Conservation (phyloP, 2,888 invertebrate species). For the Muscina levida region DNA sequence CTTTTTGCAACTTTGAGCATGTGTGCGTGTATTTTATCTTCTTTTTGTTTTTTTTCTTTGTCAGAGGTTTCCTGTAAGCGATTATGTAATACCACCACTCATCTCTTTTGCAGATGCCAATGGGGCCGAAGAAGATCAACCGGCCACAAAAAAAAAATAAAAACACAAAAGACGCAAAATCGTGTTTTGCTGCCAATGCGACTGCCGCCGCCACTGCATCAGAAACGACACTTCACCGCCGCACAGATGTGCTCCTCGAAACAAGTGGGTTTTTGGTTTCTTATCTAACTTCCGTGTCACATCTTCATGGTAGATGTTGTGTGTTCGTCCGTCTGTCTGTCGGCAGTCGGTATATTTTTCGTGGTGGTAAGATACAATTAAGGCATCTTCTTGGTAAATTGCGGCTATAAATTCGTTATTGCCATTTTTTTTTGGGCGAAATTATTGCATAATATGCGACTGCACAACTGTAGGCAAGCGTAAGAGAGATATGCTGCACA, state of each 20-base stretch:
- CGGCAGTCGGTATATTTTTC: not conserved
- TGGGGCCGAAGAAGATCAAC: slow-evolving; percentile 55
- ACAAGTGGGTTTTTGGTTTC: slow-evolving; percentile 60
- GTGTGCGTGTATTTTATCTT: not conserved
- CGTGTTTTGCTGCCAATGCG: slow-evolving; percentile 25
- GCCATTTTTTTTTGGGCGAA: not conserved
- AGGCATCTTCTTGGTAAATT: slow-evolving; percentile 39
- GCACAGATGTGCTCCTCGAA: slow-evolving; percentile 19
- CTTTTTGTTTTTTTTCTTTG: slow-evolving; percentile 13
- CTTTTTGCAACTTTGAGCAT: not conserved
- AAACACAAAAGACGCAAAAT: slow-evolving; percentile 11
- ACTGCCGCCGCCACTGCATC: no score
- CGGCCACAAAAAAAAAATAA: slow-evolving; percentile 13
- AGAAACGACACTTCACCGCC: slow-evolving; percentile 2
- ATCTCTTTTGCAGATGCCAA: slow-evolving; percentile 25
- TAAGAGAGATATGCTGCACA: not conserved
- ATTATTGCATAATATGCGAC: slow-evolving; percentile 11
- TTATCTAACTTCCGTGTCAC: slow-evolving; percentile 77
- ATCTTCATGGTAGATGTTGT: slow-evolving; percentile 67
- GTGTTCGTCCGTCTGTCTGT: slow-evolving; percentile 31
- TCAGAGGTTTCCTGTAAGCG: slow-evolving; percentile 56
- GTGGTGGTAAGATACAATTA: slow-evolving; percentile 29
- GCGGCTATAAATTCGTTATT: slow-evolving; percentile 37
- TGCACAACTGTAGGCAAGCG: not conserved
- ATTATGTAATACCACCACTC: slow-evolving; percentile 52